These are phyloP conservation scores for Toxotes chatareus DNA, from an alignment of 2,113 vertebrate genomes.

Conservation along the genomic window DNA sequence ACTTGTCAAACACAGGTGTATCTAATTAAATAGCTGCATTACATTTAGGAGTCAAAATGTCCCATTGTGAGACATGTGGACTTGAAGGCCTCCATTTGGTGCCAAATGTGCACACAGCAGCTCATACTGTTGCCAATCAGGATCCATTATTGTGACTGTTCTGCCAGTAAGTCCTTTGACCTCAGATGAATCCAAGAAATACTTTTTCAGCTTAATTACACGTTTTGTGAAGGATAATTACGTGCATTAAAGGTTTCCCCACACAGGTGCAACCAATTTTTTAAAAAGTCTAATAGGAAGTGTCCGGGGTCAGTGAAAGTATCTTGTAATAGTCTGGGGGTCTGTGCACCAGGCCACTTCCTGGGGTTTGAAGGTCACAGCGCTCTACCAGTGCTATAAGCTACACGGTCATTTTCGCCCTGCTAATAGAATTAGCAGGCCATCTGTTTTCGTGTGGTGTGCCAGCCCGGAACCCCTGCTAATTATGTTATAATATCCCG, in stretches of 20 bases:
- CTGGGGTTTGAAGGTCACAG: conserved; percentile 83
- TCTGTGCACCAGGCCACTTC: conserved; percentile 63
- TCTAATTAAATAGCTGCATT: not conserved
- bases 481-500: conserved; percentile 88
- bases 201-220: not conserved
- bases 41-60: not conserved
- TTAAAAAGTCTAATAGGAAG: conserved; percentile 30
- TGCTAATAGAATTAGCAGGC: conserved; percentile 86
- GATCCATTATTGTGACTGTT: not conserved
- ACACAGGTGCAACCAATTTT: not conserved
- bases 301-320: conserved; percentile 61
- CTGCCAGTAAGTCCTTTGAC: not conserved
- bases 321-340: conserved; percentile 57
- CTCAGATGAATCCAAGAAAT: not conserved
- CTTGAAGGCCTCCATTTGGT: not conserved
- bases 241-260: not conserved
- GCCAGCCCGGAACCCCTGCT: conserved; percentile 86
- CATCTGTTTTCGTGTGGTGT: conserved; percentile 85
- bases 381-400: conserved; percentile 73
- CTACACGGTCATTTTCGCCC: conserved; percentile 77
- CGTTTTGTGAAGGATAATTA: not conserved
- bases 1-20: not conserved
- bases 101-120: not conserved
- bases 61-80: not conserved
- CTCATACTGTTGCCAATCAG: not conserved